Evolutionary conservation across 1,140 invertebrate genomes (phyloP), one percentile per base, ranked within the genome.

Genomic region (Plutomurus gul): DNA sequence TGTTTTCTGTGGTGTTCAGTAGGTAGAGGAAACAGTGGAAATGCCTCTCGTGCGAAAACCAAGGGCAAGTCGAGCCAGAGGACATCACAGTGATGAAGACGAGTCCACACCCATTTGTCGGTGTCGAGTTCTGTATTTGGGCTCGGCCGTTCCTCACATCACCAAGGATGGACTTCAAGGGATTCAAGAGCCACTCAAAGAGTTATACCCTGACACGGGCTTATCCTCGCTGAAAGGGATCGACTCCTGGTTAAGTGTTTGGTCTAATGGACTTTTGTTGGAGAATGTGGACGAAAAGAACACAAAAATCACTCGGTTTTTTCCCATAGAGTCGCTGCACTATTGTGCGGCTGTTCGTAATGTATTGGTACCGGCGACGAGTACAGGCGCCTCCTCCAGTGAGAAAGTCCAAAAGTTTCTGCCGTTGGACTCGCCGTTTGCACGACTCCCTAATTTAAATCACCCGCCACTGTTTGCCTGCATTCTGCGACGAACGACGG

Each of bases 391-490:
- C 27, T 84, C 85, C 18, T 88, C 89, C 13, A 91, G 95, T 76
- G 83, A 84, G 47, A 84, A 84, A 80, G 79, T 84, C 30, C 83
- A 84, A 77, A 84, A 84, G 85, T 99, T 99, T 87, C 89, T 99
- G 74, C 97, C 98, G 1, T 87, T 99, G 80, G 97, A 99, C 86
- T 97, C 96, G 51, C 96, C 96, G 10, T 98, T 98, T 87, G 95
- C 96, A 0, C 89, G 95, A 46, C 92, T 93, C 75, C 96, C 93
- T 25, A 95, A 92, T 81, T 89, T 91, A 47, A 91, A 92, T 72
- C 94, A 97, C 86, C 98, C 98, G 43, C 97, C 98, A 8, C 90
- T 99, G 47, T 99, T 99, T 87, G 96, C 97, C 36, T 96, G 96
- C 76, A 98, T 99, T 60, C 88, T 99, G 47, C 90, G 97, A 36